These are phyloP conservation scores for Sesamia inferens DNA, from an alignment of 2,888 invertebrate genomes.

Conservation along the genomic window DNA sequence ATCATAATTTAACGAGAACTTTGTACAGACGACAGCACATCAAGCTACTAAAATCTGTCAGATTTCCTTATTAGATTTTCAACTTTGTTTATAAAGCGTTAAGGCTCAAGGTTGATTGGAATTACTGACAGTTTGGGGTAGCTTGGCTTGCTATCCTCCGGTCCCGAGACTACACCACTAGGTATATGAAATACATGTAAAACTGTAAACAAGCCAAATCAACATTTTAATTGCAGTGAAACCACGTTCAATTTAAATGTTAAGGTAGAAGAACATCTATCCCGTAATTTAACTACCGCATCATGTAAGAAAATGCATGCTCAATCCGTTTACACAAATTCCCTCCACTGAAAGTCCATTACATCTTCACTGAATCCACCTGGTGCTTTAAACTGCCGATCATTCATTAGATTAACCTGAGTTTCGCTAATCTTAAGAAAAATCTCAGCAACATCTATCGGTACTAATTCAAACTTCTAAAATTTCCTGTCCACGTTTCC, in stretches of 20 bases:
- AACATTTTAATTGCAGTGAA: slow-evolving; percentile 1
- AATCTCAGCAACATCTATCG: slow-evolving; percentile 52
- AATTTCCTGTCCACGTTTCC: slow-evolving; percentile 52
- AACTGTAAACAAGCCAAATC: neutral
- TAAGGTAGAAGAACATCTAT: neutral
- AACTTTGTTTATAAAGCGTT: too few species aligned
- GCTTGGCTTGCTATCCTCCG: too few species aligned
- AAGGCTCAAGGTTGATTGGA: too few species aligned
- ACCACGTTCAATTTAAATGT: slow-evolving; percentile 15
- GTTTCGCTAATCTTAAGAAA: slow-evolving; percentile 44
- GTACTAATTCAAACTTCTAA: slow-evolving; percentile 59
- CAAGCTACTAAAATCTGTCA: too few species aligned
- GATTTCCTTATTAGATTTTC: too few species aligned
- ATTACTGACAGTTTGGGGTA: too few species aligned
- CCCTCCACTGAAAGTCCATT: slow-evolving; percentile 46
- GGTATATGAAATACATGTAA: too few species aligned
- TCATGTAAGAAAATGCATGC: slow-evolving; percentile 40
- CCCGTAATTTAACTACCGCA: slow-evolving; percentile 14
- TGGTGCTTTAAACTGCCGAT: slow-evolving; percentile 36
- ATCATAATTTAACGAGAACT: too few species aligned
- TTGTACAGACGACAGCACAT: too few species aligned
- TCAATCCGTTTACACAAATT: slow-evolving; percentile 15
- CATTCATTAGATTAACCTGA: slow-evolving; percentile 48
- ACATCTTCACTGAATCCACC: slow-evolving; percentile 53
- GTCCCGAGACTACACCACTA: too few species aligned